Base-by-base conservation (phyloP, 1,140 invertebrate genomes). In the Apis florea region DNA sequence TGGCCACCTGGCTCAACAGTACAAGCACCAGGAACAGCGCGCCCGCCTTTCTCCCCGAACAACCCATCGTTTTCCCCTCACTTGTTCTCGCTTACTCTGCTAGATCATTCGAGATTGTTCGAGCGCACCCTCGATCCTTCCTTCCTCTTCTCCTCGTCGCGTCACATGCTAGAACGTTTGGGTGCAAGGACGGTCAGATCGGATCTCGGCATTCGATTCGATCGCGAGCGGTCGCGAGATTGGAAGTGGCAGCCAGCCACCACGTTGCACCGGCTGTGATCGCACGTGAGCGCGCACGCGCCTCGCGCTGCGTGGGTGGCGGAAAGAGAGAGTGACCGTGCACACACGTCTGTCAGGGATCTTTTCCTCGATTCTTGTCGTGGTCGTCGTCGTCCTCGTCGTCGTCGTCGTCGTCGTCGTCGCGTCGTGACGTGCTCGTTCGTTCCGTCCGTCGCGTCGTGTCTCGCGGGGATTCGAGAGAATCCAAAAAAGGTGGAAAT, bases 251-350 rank as follows among this genome's bases (percentile, higher is more conserved):
- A 40, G 31, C 31, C 31, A 40, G 31, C 5, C 5, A 40, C 85
- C 85, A 86, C 85, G 85, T 86, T 86, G 85, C 61, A 61, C 84
- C 82, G 82, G 82, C 69, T 84, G 64, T 77, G 70, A 73, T 66
- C 73, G 78, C 81, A 88, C 86, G 83, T 88, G 80, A 88, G 80
- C 73, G 81, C 86, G 84, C 87, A 88, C 76, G 87, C 87, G 86
- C 54, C 79, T 79, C 17, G 54, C n/a, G 21, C n/a, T 82, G 59
- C 74, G 86, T 76, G 79, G 49, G 21, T 47, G 79, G 59, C 24
- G 53, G 63, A 82, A 78, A 82, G 73, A 82, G 83, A 82, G 79
- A 82, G 68, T 77, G 73, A 68, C 70, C 26, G 21, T 82, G 53
- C 54, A 63, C 63, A 66, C 61, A 66, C 71, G 63, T 82, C 40